These are phyloP conservation scores for Timema cristinae DNA, from an alignment of 2,888 invertebrate genomes.

Conservation along the genomic window DNA sequence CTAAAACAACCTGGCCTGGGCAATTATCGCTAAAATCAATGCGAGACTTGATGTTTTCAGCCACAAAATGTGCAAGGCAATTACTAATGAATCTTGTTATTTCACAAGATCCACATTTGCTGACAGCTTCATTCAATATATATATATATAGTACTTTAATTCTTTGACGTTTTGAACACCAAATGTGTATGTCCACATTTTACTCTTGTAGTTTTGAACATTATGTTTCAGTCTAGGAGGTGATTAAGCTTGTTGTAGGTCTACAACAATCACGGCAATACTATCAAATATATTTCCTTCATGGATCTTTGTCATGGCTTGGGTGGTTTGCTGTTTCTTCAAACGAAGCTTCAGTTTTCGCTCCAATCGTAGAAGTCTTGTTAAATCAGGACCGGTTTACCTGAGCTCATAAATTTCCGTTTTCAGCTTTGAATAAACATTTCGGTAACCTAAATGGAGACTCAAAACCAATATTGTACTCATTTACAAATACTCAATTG, in stretches of 20 bases:
- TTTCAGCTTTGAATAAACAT: constrained; percentile 6
- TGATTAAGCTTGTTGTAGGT: neutral
- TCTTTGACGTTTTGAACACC: neutral
- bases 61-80: neutral
- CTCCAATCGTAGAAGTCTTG: neutral
- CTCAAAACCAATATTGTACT: constrained; percentile 1
- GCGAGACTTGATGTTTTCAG: neutral
- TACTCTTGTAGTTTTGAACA: constrained; percentile 1
- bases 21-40: neutral
- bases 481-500: constrained; percentile 4
- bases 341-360: neutral
- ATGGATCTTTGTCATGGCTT: neutral
- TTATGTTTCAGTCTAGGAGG: neutral
- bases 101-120: neutral
- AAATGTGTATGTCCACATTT: neutral
- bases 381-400: neutral
- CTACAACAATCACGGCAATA: neutral
- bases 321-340: neutral
- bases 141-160: neutral
- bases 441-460: constrained; percentile 6
- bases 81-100: neutral
- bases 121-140: neutral
- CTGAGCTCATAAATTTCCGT: neutral
- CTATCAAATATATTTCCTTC: neutral
- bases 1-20: neutral